Conservation (phyloP, 2,113 vertebrate genomes). For the Geothlypis trichas region DNA sequence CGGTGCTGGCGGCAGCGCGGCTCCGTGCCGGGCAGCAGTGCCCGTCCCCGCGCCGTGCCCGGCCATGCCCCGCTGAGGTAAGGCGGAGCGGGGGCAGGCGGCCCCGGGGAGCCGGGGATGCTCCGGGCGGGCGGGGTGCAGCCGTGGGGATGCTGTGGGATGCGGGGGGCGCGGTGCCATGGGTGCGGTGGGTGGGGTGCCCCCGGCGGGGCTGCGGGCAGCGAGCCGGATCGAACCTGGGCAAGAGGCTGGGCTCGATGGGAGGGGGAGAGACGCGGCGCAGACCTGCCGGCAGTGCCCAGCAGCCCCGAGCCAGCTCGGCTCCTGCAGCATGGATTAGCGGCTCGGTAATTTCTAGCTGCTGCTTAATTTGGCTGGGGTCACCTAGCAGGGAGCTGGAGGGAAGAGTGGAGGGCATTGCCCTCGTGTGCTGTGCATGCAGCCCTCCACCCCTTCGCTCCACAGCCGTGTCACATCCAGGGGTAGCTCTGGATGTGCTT, state of each 20-base stretch:
- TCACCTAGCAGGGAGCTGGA: slow-evolving; percentile 3
- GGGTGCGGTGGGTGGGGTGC: not conserved
- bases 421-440: not conserved
- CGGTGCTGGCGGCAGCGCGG: not conserved
- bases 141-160: not conserved
- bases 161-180: not conserved
- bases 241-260: not conserved
- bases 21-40: not conserved
- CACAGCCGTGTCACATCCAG: not conserved
- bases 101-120: not conserved
- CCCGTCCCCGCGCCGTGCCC: not conserved
- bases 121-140: not conserved
- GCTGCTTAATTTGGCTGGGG: slow-evolving; percentile 39
- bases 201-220: not conserved
- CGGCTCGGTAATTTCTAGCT: not conserved
- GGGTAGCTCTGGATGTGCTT: not conserved
- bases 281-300: not conserved
- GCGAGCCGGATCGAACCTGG: not conserved
- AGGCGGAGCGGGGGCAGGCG: not conserved
- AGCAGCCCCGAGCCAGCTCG: not conserved
- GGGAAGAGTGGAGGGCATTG: not conserved
- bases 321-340: slow-evolving; percentile 22
- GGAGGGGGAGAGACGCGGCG: not conserved
- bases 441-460: not conserved
- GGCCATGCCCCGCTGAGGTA: slow-evolving; percentile 37